phyloP scores from a whole-genome alignment of 2,888 invertebrate genomes.

The Dyspetes luteomarginatus region DNA sequence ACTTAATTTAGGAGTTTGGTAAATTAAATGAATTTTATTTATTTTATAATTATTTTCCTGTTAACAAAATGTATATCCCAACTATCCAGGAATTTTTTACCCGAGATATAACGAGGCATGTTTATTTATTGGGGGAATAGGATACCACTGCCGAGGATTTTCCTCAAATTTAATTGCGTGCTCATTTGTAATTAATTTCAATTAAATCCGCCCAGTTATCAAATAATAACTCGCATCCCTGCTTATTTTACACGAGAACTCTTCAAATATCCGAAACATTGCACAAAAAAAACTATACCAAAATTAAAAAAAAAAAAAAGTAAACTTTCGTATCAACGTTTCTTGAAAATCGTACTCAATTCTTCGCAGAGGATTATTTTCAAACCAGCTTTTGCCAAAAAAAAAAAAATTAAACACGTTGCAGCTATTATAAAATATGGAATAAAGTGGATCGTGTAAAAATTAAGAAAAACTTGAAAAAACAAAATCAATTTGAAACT shows the following conservation, averaged over 20 bases:
- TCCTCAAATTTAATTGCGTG: slow-evolving; percentile 2
- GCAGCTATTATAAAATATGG: not conserved
- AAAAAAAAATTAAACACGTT: not conserved
- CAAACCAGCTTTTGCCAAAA: too few relatives aligned
- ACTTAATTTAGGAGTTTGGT: too few relatives aligned
- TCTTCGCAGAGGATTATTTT: too few relatives aligned
- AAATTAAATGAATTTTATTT: too few relatives aligned
- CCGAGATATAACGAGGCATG: not conserved
- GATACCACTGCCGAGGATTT: slow-evolving; percentile 11
- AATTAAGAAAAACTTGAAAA: not conserved
- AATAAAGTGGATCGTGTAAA: not conserved
- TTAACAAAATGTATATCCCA: too few relatives aligned
- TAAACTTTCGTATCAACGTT: too few relatives aligned
- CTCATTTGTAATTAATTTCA: slow-evolving; percentile 35
- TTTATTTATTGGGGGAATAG: not conserved
- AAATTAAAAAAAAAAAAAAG: too few relatives aligned
- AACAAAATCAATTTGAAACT: not conserved
- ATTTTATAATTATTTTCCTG: too few relatives aligned
- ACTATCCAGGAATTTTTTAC: too few relatives aligned
- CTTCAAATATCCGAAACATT: not conserved
- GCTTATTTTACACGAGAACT: not conserved
- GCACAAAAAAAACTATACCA: not conserved
- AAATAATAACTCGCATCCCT: slow-evolving; percentile 3
- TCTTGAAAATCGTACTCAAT: too few relatives aligned
- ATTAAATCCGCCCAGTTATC: slow-evolving; percentile 38